Base-by-base conservation (phyloP, 2,888 invertebrate species). In the Bibio marci region DNA sequence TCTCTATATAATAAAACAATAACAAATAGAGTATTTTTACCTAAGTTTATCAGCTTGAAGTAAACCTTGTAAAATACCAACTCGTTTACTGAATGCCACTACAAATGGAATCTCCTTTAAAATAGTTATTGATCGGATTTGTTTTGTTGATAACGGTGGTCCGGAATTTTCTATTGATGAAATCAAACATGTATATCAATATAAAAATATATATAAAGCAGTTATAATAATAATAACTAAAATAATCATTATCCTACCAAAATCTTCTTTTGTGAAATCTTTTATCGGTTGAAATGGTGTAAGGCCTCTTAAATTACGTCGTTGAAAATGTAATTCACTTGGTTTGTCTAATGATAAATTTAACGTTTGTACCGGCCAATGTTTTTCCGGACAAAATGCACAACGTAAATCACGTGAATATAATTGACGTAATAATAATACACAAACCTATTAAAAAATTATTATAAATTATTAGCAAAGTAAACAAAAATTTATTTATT, bases 61-160 rank as follows among this genome's bases (percentile, higher is more conserved):
- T 39, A 87, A 63, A 30, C 80, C 78, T 55, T 87, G 81, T 43
- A 87, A 71, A 42, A 91, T 80, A 44, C 83, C 68, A 5, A 95
- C 87, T 44, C 97, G 69, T 42, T 90, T 83, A 47, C 80, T 78
- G 57, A 97, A 97, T 11, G 87, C 79, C 35, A 97, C 80, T 12
- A 92, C 79, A 62, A 97, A 98, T 1, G 97, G 97, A 44, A 97
- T 76, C 59, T 94, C 88, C 41, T 83, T 76, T 14, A 97, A 64
- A 43, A 97, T 77, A 0, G 88, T 86, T 33, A 91, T 67, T 2
- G 87, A 83, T 40, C 92, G 71, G 28, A 87, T 71, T 60, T 94
- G 92, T 45, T 80, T 82, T 6, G 83, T 83, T 0, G 90, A 85
- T 45, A 91, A 62, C 1, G 86, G 86, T 2, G 87, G 86, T 0